A percentile compares a stretch with the other conserved stretches of the same genome.
These are phyloP conservation scores for Acronicta alni DNA, from an alignment of 2,888 invertebrate genomes.

Conservation along the genomic window DNA sequence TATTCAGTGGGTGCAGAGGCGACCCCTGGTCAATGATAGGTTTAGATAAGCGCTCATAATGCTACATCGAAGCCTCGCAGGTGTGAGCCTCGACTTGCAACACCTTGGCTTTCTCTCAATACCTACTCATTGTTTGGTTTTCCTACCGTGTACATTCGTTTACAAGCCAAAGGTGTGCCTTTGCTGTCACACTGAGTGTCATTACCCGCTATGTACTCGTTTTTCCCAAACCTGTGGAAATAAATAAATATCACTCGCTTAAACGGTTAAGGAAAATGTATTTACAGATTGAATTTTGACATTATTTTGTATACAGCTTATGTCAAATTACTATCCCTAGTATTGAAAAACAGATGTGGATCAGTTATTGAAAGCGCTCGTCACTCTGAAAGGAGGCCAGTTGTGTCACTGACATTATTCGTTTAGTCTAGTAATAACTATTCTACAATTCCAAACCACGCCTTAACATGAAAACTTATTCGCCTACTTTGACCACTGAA, in stretches of 20 bases:
- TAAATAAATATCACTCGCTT: too few relatives aligned
- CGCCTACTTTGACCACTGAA: slow-evolving; percentile 6
- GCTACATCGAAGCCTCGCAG: slow-evolving; percentile 17
- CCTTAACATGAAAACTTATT: slow-evolving; percentile 6
- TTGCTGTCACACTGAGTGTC: background rate
- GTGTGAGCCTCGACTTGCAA: slow-evolving; percentile 32
- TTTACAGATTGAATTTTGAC: too few relatives aligned
- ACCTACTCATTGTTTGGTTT: slow-evolving; percentile 13
- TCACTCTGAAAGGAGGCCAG: too few relatives aligned
- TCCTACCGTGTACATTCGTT: background rate
- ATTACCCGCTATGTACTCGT: too few relatives aligned
- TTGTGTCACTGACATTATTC: too few relatives aligned
- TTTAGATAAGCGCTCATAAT: slow-evolving; percentile 48
- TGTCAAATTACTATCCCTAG: too few relatives aligned
- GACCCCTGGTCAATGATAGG: slow-evolving; percentile 60
- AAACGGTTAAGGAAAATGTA: too few relatives aligned
- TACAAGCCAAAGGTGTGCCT: background rate
- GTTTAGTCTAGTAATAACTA: background rate
- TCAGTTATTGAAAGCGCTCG: too few relatives aligned
- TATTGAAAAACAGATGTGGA: too few relatives aligned
- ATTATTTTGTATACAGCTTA: too few relatives aligned
- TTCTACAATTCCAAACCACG: slow-evolving; percentile 6
- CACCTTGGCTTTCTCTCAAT: slow-evolving; percentile 47
- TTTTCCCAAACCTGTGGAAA: too few relatives aligned
- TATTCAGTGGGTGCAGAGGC: slow-evolving; percentile 37